Percentiles rank a stretch among this genome's conserved stretches.
phyloP scores from a whole-genome alignment of 2,888 invertebrate species.

The Pinctada fucata region DNA sequence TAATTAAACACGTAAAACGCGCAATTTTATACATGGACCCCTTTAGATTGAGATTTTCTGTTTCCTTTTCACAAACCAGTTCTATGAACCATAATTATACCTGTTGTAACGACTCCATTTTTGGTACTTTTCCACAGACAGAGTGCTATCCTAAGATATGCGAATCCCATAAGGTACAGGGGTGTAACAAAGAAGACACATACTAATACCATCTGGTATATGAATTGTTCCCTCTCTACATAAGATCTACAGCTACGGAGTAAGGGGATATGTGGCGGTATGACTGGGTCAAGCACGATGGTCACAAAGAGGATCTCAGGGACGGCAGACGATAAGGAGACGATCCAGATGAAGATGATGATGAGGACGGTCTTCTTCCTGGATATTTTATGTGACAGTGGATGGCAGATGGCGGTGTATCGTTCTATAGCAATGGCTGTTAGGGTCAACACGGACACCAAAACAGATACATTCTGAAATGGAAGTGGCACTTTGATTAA shows the following conservation, averaged over 20 bases:
- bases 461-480: constrained; percentile 94
- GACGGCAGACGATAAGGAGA: constrained; percentile 80
- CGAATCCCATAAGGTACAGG: constrained; percentile 68
- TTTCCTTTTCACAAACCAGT: too few species aligned
- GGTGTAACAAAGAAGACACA: constrained; percentile 69
- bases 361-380: constrained; percentile 88
- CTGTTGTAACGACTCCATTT: constrained; percentile 42
- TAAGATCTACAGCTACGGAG: constrained; percentile 44
- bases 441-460: constrained; percentile 92
- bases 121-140: constrained; percentile 67
- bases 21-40: too few species aligned
- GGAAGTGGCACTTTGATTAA: neutral
- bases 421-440: constrained; percentile 95
- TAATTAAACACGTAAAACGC: too few species aligned
- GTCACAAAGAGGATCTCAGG: constrained; percentile 63
- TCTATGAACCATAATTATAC: constrained; percentile 36
- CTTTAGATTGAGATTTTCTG: too few species aligned
- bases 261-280: constrained; percentile 40
- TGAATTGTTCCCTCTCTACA: constrained; percentile 51
- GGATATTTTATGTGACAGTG: constrained; percentile 91
- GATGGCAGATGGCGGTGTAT: constrained; percentile 96
- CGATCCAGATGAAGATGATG: constrained; percentile 89
- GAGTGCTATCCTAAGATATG: constrained; percentile 69
- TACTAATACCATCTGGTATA: constrained; percentile 65
- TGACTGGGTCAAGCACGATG: constrained; percentile 36